Evolutionary conservation across 2,888 invertebrate genomes (phyloP), one percentile per base, ranked within the genome.

Genomic region (Tortrix viridana): DNA sequence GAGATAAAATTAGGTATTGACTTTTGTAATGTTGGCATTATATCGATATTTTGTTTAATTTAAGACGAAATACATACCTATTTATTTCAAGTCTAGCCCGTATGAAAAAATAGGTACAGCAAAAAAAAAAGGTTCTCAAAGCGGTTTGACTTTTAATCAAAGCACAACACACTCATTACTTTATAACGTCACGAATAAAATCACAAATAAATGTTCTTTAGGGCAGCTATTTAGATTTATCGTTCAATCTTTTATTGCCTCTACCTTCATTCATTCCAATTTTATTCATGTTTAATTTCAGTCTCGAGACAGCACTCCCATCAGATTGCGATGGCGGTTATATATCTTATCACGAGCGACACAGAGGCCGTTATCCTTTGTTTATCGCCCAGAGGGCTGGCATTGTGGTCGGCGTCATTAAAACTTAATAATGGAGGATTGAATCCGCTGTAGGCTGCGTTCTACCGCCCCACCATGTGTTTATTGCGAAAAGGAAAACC

Each of bases 391-490:
- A 69, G 67, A 68, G 80, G 75, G 70, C 67, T 72, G 73, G 75
- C 76, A 80, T 83, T 82, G 84, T 82, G 82, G 80, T 70, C 73
- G 76, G 76, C 83, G 84, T 88, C 88, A 87, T 88, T 88, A 88
- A 89, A 89, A 87, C 83, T 87, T 87, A 85, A 88, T 88, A 88
- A 88, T 84, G 82, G 79, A 67, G 80, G 81, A 82, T 85, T 84
- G 77, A 82, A 85, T 83, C 76, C 73, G 77, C 79, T 72, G 75
- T 75, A 74, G 77, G 80, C 77, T 70, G 72, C 75, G 70, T 75
- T 79, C 76, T 71, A 71, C 69, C 69, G 72, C 66, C 67, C 70
- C 60, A 71, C 74, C 75, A 76, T 76, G 75, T 79, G 77, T 78
- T 80, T 80, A 76, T 80, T 77, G 69, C 74, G 71, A 72, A 75